These are phyloP conservation scores for Nasua narica DNA, from an alignment of 2,797 vertebrate genomes.

Conservation along the genomic window DNA sequence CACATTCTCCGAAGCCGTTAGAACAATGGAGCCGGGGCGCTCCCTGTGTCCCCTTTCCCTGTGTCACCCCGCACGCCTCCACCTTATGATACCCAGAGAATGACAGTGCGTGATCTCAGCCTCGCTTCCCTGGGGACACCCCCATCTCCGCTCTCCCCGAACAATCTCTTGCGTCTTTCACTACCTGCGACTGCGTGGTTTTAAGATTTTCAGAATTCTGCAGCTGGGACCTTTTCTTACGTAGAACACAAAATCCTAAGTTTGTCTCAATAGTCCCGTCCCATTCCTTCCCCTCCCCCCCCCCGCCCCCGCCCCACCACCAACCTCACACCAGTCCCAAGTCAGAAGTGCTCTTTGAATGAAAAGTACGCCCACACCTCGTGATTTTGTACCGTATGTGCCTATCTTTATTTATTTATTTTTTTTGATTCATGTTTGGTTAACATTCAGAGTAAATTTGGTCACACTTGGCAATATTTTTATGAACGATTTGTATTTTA, in stretches of 20 bases:
- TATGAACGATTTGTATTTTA: constrained; percentile 28
- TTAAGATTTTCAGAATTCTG: background rate
- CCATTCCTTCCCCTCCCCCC: too few species aligned
- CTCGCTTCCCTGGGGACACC: background rate
- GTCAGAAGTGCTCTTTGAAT: background rate
- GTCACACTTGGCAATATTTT: background rate
- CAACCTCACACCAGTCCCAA: background rate
- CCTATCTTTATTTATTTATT: too few species aligned
- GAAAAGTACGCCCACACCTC: background rate
- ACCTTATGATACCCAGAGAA: too few species aligned
- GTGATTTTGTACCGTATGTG: background rate
- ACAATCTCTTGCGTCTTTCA: background rate
- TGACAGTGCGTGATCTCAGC: background rate
- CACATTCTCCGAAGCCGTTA: background rate
- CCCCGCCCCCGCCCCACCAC: too few species aligned
- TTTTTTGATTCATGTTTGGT: constrained; percentile 2
- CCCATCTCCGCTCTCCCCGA: background rate
- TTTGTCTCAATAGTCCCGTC: too few species aligned
- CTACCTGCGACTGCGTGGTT: background rate
- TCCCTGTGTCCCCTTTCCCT: background rate
- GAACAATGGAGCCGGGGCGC: accelerated
- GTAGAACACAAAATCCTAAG: background rate
- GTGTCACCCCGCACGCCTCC: background rate
- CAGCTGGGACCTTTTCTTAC: background rate
- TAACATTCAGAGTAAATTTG: background rate